A percentile compares a stretch with the other conserved stretches of the same genome.
Conservation (phyloP, 2,797 vertebrate species). For the Anomalospiza imberbis region DNA sequence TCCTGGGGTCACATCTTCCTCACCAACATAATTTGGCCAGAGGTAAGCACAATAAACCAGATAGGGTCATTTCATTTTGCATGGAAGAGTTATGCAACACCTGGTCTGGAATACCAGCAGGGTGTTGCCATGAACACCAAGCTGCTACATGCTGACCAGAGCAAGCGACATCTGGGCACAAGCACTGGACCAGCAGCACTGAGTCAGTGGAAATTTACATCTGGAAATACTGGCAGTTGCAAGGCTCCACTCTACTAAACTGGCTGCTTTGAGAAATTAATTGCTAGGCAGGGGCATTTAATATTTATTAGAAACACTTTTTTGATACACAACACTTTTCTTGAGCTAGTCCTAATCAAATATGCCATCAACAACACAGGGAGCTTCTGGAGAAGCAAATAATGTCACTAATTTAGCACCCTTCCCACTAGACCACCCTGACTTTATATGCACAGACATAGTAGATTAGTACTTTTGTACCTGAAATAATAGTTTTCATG, state of each 20-base stretch:
- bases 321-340: background rate
- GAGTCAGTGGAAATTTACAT: background rate
- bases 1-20: background rate
- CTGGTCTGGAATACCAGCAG: accelerated
- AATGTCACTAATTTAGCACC: background rate
- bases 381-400: background rate
- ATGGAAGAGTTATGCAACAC: background rate
- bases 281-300: background rate
- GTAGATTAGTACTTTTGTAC: background rate
- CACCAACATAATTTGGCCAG: background rate
- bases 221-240: background rate
- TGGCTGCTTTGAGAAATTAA: background rate
- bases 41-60: background rate
- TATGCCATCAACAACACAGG: background rate
- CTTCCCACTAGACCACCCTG: background rate
- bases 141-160: background rate
- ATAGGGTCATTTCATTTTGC: background rate
- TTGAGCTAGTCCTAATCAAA: background rate
- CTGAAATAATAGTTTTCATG: background rate
- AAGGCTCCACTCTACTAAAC: background rate
- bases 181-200: background rate
- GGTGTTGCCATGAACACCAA: background rate
- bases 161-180: background rate
- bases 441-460: background rate
- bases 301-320: background rate